Evolutionary conservation across 2,888 invertebrate genomes (phyloP).

Genomic region (Ochropleura plecta): DNA sequence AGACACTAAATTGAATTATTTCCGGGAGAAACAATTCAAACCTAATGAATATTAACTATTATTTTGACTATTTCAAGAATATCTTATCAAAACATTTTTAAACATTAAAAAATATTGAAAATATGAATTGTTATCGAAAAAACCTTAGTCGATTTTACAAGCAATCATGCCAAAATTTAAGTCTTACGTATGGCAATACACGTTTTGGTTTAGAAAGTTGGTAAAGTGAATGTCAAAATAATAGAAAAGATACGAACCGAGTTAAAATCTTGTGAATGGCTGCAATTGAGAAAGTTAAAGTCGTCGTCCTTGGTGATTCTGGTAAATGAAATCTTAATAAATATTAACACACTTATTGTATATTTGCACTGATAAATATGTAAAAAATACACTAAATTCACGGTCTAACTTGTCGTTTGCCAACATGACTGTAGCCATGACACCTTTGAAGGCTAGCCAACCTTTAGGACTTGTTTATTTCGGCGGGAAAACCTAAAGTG

Average conservation of each 20-base stretch:
- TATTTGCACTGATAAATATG: conserved; percentile 48
- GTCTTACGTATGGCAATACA: conserved; percentile 41
- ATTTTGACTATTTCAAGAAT: background rate
- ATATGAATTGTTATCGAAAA: background rate
- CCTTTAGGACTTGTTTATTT: conserved; percentile 63
- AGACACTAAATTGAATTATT: background rate
- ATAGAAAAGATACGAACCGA: conserved; percentile 77
- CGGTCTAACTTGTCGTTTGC: conserved; percentile 74
- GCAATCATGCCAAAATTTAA: background rate
- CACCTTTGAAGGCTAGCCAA: conserved; percentile 79
- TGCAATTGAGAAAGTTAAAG: conserved; percentile 96
- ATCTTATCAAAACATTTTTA: background rate
- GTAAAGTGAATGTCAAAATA: conserved; percentile 77
- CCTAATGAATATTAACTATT: background rate
- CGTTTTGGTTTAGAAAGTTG: conserved; percentile 54
- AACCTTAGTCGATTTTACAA: conserved; percentile 47
- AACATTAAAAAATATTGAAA: background rate
- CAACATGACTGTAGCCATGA: conserved; percentile 83
- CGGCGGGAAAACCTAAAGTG: conserved; percentile 68
- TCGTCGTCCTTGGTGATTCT: conserved; percentile 97
- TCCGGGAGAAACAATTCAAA: background rate
- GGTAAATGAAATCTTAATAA: conserved; percentile 88
- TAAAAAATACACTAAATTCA: conserved; percentile 64
- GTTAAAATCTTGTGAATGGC: conserved; percentile 91
- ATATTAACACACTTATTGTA: conserved; percentile 69